Base-by-base conservation (phyloP, 1,140 invertebrate genomes). In the Saccostrea echinata region DNA sequence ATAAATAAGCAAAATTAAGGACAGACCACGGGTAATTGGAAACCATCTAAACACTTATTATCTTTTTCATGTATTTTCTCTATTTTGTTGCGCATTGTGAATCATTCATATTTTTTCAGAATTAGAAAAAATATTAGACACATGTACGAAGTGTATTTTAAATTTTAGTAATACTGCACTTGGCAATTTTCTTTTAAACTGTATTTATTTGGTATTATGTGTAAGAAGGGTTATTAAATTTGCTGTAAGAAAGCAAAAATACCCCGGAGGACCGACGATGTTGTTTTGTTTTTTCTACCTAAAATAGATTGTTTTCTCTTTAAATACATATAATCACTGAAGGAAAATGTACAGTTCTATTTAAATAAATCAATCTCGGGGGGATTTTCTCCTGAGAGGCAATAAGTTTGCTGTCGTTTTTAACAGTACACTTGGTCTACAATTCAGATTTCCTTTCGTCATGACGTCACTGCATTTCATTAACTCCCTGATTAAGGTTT, bases 391-490 rank as follows among this genome's bases (percentile, higher is more conserved):
- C 27, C 24, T 24, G 11, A 13, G 27, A 30, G 13, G 64, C 27
- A 71, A 71, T 27, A 71, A 71, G n/a, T 71, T 11, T 71, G 64
- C 27, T 76, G 68, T 18, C 13, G 11, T 12, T 30, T 76, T 76
- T 33, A 76, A 33, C 55, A 61, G 55, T 61, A 6, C 18, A 61
- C 6, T n/a, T 61, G 18, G 55, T 30, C 64, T 27, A 13, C 27
- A 24, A 43, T 43, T 43, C 43, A 43, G 43, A 43, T 43, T 43
- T 43, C 4, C 43, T 43, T 43, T 43, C n/a, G n/a, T 30, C 16
- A 76, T 76, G 27, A 76, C 68, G 68, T 76, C 68, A 76, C 30
- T 30, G 68, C 68, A 16, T 76, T 8, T 76, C 27, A 76, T 64
- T 64, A 24, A n/a, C 57, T 64, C 13, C 24, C 13, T 71, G 68